These are phyloP conservation scores for Anguilla japonica DNA, from an alignment of 2,113 vertebrate species.

Conservation along the genomic window DNA sequence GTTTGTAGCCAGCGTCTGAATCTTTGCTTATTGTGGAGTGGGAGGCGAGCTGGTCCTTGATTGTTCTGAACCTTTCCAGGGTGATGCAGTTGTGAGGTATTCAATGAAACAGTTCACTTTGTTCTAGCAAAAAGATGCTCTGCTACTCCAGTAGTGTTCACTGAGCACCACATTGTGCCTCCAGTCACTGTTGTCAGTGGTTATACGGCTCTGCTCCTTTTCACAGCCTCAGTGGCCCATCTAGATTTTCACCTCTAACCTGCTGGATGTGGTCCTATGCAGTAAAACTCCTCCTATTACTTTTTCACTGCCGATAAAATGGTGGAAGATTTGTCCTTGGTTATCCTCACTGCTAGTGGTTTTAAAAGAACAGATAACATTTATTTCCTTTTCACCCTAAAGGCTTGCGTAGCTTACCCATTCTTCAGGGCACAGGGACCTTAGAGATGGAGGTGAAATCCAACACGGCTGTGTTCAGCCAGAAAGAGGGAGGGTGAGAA, in stretches of 20 bases:
- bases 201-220: too few relatives aligned
- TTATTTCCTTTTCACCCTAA: not conserved
- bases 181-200: too few relatives aligned
- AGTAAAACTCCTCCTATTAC: too few relatives aligned
- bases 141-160: too few relatives aligned
- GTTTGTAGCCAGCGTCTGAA: too few relatives aligned
- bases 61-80: not conserved
- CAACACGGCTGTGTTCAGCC: too few relatives aligned
- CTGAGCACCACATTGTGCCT: too few relatives aligned
- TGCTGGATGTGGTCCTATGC: not conserved
- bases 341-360: not conserved
- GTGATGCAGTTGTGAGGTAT: not conserved
- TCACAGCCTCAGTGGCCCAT: not conserved
- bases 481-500: not conserved
- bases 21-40: not conserved
- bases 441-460: too few relatives aligned
- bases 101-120: not conserved
- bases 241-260: not conserved
- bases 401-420: not conserved
- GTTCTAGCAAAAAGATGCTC: not conserved
- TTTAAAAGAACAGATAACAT: not conserved
- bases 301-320: not conserved
- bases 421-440: not conserved
- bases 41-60: not conserved
- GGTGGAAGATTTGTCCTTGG: not conserved